A percentile compares a stretch with the other conserved stretches of the same genome.
These are phyloP conservation scores for Chelonoidis abingdonii DNA, from an alignment of 2,113 vertebrate genomes.

Conservation along the genomic window DNA sequence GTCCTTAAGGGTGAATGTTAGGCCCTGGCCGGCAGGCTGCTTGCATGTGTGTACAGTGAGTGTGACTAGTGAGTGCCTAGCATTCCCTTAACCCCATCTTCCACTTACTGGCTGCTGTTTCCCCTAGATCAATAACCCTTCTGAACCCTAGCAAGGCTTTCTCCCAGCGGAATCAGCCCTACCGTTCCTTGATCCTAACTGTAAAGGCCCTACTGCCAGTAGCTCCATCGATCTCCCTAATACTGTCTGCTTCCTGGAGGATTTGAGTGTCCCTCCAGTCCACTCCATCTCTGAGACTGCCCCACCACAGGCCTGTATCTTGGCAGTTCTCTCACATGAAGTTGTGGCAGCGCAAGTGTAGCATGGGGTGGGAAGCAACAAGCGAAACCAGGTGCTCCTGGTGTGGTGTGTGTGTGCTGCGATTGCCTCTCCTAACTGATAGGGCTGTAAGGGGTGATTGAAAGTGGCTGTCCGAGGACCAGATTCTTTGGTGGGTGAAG, in stretches of 20 bases:
- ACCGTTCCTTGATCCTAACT: background rate
- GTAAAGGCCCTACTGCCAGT: background rate
- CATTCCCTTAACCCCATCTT: background rate
- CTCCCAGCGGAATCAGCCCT: background rate
- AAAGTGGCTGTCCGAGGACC: background rate
- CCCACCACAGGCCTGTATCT: background rate
- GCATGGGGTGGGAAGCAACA: background rate
- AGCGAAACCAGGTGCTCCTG: background rate
- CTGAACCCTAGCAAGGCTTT: background rate
- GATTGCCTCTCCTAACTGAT: background rate
- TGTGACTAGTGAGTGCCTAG: background rate
- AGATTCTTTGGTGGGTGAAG: background rate
- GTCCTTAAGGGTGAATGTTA: background rate
- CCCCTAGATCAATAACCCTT: background rate
- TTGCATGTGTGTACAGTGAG: background rate
- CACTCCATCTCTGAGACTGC: background rate
- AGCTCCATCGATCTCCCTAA: background rate
- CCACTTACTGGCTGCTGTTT: background rate
- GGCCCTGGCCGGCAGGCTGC: background rate
- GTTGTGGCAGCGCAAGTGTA: background rate
- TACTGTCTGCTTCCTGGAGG: background rate
- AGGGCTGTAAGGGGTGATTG: background rate
- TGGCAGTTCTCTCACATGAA: background rate
- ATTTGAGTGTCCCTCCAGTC: background rate
- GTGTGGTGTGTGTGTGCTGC: background rate